phyloP scores from a whole-genome alignment of 2,888 invertebrate genomes.

The Rhingia rostrata region DNA sequence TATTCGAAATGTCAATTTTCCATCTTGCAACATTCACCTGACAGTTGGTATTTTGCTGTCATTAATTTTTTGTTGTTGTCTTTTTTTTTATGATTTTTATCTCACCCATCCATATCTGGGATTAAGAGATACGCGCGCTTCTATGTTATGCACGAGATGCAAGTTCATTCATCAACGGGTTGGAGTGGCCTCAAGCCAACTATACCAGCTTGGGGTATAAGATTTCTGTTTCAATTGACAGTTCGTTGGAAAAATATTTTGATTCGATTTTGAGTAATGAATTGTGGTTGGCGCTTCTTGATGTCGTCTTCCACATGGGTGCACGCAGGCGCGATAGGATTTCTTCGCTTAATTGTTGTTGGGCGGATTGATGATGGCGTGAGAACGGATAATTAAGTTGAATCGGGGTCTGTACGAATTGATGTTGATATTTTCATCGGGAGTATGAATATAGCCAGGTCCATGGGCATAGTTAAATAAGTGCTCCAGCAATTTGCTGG shows the following conservation, averaged over 20 bases:
- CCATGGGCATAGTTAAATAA: no score
- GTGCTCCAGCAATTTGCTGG: no score
- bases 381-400: constrained; percentile 58
- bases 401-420: background rate
- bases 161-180: constrained; percentile 64
- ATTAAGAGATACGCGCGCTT: constrained; percentile 44
- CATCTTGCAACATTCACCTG: constrained; percentile 44
- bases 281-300: constrained; percentile 70
- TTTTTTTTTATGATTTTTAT: constrained; percentile 42
- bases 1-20: constrained; percentile 64
- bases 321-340: constrained; percentile 16
- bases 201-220: background rate
- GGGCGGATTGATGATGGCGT: constrained; percentile 41
- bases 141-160: constrained; percentile 41
- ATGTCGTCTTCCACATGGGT: constrained; percentile 33
- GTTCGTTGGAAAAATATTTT: constrained; percentile 73
- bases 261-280: constrained; percentile 73
- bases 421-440: no score
- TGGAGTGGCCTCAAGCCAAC: constrained; percentile 5
- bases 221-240: constrained; percentile 55
- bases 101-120: constrained; percentile 35
- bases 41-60: constrained; percentile 64
- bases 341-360: constrained; percentile 38
- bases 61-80: constrained; percentile 52
- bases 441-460: no score